Percentiles rank a stretch among this genome's conserved stretches.
Evolutionary conservation across 2,113 vertebrate genomes (phyloP).

Genomic region (Falcunculus frontatus): DNA sequence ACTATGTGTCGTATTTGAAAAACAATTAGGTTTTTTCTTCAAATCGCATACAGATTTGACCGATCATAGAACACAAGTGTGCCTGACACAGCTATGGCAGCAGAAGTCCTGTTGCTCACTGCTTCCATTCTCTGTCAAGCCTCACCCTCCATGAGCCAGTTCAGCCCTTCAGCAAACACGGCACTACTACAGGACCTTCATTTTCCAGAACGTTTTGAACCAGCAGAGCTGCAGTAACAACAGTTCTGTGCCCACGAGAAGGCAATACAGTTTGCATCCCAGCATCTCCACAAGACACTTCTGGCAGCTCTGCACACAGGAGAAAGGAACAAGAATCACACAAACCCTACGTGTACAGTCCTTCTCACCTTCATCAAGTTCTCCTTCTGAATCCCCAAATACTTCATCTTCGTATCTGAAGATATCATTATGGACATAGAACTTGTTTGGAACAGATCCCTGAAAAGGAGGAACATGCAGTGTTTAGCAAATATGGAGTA

Average conservation of each 20-base stretch:
- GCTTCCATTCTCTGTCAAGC: neutral
- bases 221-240: neutral
- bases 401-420: slow-evolving; percentile 98
- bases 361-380: slow-evolving; percentile 91
- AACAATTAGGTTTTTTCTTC: neutral
- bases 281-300: neutral
- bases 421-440: slow-evolving; percentile 99
- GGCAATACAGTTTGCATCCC: neutral
- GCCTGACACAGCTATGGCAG: neutral
- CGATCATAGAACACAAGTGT: neutral
- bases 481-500: rapidly evolving
- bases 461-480: slow-evolving; percentile 31
- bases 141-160: neutral
- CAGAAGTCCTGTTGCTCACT: neutral
- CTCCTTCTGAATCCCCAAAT: slow-evolving; percentile 96
- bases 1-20: neutral
- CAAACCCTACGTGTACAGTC: rapidly evolving
- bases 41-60: neutral
- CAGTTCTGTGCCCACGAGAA: rapidly evolving
- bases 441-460: slow-evolving; percentile 98
- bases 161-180: neutral
- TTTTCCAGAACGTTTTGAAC: neutral
- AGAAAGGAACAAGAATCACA: neutral
- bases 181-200: neutral
- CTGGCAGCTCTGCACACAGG: neutral